These are phyloP conservation scores for pig (Sus scrofa) DNA, from an alignment of 2,113 vertebrate species.

Conservation along the genomic window T2T-Sscrofa CM000812.6:64030501-64031000, in stretches of 20 bases:
- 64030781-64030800: too few relatives aligned
- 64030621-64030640: neutral
- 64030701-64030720: too few relatives aligned
- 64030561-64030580: neutral
- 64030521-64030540: neutral
- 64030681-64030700: slow-evolving; percentile 18
- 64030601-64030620: neutral
- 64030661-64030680: neutral
- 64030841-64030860: too few relatives aligned
- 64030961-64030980: neutral
- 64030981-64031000: neutral
- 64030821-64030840: too few relatives aligned
- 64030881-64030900: slow-evolving; percentile 27
- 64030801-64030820: too few relatives aligned
- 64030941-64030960: neutral
- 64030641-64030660: neutral
- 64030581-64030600: slow-evolving; percentile 15
- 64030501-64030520: neutral
- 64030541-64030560: neutral
- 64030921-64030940: neutral
- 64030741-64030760: too few relatives aligned
- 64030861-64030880: too few relatives aligned
- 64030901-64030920: neutral
- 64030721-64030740: too few relatives aligned
- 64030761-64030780: too few relatives aligned